Conservation (phyloP, 2,888 invertebrate species). For the Archaeoteleia sp. region DNA sequence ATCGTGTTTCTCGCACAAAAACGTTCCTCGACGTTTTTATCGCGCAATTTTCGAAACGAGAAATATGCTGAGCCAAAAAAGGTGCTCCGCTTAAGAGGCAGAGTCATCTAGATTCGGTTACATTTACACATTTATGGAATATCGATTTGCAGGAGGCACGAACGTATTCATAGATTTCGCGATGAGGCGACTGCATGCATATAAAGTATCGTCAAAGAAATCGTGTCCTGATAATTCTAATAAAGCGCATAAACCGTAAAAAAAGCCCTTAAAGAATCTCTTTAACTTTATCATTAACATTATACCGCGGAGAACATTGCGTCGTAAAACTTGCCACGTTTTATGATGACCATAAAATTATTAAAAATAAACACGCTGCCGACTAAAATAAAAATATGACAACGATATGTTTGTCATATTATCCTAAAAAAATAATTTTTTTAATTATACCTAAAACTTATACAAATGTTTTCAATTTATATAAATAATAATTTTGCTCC, state of each 20-base stretch:
- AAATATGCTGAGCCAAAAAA: constrained; percentile 50
- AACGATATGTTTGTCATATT: too few species aligned
- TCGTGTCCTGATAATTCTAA: constrained; percentile 36
- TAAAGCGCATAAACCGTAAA: constrained; percentile 11
- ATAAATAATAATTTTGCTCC: too few species aligned
- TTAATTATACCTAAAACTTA: too few species aligned
- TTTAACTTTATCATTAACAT: too few species aligned
- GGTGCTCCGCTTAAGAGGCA: constrained; percentile 45
- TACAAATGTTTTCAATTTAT: too few species aligned
- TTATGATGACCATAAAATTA: too few species aligned
- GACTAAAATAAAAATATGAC: too few species aligned
- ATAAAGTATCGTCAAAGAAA: constrained; percentile 43
- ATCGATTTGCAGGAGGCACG: constrained; percentile 61
- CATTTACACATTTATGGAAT: constrained; percentile 72
- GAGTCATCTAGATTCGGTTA: constrained; percentile 61
- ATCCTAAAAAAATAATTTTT: too few species aligned
- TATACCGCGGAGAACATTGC: too few species aligned
- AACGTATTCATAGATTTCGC: constrained; percentile 57
- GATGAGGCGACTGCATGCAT: constrained; percentile 40
- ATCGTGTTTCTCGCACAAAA: constrained; percentile 25
- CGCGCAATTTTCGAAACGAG: constrained; percentile 48
- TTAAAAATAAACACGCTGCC: too few species aligned
- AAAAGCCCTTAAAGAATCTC: not conserved
- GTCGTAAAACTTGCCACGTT: too few species aligned
- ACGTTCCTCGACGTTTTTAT: constrained; percentile 42